Percentiles rank a stretch among this genome's conserved stretches.
Conservation (phyloP, 2,113 vertebrate genomes). For the Lichenostomus cassidix region DNA sequence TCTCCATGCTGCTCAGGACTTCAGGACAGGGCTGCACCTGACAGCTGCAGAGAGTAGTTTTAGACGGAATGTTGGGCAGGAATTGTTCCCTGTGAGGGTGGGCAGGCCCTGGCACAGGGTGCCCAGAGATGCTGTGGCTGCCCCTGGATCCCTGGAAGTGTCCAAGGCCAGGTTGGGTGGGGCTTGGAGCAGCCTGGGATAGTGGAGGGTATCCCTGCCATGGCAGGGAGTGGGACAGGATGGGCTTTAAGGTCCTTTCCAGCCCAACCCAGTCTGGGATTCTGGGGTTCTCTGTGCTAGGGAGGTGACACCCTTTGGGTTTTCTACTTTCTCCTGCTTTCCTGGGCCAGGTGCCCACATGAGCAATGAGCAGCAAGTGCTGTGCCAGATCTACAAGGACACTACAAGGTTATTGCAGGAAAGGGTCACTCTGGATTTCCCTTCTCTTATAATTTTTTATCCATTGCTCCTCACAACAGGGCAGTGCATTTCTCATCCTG, state of each 20-base stretch:
- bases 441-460: neutral
- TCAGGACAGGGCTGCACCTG: neutral
- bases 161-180: neutral
- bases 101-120: neutral
- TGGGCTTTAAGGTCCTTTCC: fast-evolving
- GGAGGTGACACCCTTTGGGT: neutral
- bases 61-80: neutral
- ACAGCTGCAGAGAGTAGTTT: neutral
- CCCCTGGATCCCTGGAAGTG: neutral
- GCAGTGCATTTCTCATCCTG: neutral
- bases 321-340: neutral
- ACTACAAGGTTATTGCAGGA: neutral
- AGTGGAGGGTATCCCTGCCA: neutral
- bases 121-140: neutral
- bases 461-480: neutral
- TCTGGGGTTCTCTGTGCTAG: neutral
- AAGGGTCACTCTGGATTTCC: neutral
- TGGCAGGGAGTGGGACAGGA: fast-evolving
- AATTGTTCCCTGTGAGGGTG: neutral
- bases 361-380: neutral
- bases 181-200: neutral
- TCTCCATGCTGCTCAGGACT: neutral
- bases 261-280: neutral
- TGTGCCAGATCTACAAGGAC: neutral
- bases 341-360: neutral